Base-by-base conservation (phyloP, 2,888 invertebrate species). In the Axea sp. region DNA sequence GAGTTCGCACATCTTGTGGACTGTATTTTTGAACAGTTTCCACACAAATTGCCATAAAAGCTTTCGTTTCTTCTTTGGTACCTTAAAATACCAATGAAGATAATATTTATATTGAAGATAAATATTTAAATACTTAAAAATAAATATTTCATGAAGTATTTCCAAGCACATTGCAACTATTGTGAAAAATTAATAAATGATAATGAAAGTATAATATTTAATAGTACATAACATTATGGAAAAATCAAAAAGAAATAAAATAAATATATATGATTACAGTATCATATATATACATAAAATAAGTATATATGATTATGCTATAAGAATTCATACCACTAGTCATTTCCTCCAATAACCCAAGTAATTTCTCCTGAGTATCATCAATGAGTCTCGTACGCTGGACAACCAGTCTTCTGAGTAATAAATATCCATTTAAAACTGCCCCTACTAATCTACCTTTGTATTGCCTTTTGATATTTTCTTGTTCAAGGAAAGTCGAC, bases 31-130 rank as follows among this genome's bases (percentile, higher is more conserved):
- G 94, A 0, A 98, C 95, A 0, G 98, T 98, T 88, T 98, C 95
- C 12, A 99, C 96, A 85, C 98, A 97, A 15, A 98, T 96, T 6
- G 96, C 93, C 97, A 99, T 99, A 85, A 99, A 99, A 71, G 97
- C 96, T 41, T 95, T 95, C 0, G 98, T 98, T 88, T 99, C 99
- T 30, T 95, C 93, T 88, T 98, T 97, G 0, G 97, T 98, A 4
- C 97, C 96, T 91, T 84, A 0, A 53, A 4, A 4, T 19, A 19
- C 19, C n/a, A n/a, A n/a, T n/a, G n/a, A n/a, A n/a, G n/a, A n/a
- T n/a, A n/a, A n/a, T n/a, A n/a, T n/a, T n/a, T n/a, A n/a, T n/a
- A n/a, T n/a, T n/a, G n/a, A n/a, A n/a, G n/a, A n/a, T n/a, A n/a
- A n/a, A n/a, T n/a, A n/a, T n/a, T n/a, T n/a, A n/a, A n/a, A n/a